A percentile compares a stretch with the other conserved stretches of the same genome.
Conservation (phyloP, 1,140 invertebrate species). For the Mizuhopecten yessoensis region DNA sequence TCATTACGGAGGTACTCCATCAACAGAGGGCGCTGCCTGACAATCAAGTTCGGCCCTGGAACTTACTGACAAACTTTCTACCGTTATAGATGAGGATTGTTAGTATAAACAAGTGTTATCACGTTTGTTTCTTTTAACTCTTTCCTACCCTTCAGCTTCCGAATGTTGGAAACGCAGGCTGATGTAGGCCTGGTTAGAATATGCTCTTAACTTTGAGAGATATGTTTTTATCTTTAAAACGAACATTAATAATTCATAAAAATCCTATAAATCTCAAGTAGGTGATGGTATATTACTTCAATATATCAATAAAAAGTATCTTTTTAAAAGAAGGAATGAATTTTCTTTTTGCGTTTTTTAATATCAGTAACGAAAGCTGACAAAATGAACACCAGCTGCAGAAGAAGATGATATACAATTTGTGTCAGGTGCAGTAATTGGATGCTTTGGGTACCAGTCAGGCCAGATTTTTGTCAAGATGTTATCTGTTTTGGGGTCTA, state of each 20-base stretch:
- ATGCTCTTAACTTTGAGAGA: not conserved
- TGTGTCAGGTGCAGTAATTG: constrained; percentile 26
- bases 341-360: not conserved
- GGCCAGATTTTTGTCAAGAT: constrained; percentile 38
- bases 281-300: not conserved
- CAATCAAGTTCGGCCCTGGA: constrained; percentile 13
- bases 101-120: not conserved
- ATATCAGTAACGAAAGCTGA: not conserved
- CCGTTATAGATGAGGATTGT: not conserved
- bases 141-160: not conserved
- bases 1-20: not conserved
- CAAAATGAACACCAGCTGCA: not conserved
- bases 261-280: not conserved
- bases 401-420: not conserved
- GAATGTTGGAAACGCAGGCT: not conserved
- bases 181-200: not conserved
- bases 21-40: not conserved
- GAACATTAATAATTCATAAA: not conserved
- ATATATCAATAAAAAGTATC: not conserved
- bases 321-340: not conserved
- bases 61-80: not conserved
- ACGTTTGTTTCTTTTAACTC: not conserved
- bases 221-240: not conserved
- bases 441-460: not conserved
- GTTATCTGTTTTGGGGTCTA: not conserved